Evolutionary conservation across 1,140 invertebrate species (phyloP), one percentile per base, ranked within the genome.

Genomic region (Nixonia krombeini): DNA sequence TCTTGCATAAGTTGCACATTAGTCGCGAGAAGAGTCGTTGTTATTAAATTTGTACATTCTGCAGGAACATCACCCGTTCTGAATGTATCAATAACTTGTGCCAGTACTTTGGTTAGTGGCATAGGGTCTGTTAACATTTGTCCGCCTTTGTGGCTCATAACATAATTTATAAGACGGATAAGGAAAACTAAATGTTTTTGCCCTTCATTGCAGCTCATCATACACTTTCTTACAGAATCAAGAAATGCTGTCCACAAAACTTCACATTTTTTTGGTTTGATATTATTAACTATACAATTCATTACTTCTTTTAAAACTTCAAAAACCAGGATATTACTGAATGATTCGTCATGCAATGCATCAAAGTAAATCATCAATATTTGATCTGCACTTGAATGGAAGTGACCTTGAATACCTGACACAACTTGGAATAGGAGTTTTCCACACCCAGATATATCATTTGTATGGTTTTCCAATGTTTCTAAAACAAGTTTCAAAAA

Each of bases 371-470:
- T 71, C 33, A 83, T 83, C 0, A 94, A 65, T 67, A 92, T 89
- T 18, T 86, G 81, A 37, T 90, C 89, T 2, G 91, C 88, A 68
- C 90, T 92, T 18, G 90, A 94, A 75, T 97, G 94, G 78, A 97
- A 92, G 56, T 95, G 91, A 4, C 91, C 89, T 31, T 89, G 85
- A 4, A 93, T 89, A 12, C 95, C 94, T 71, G 90, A 89, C 18
- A 96, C 81, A 31, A 95, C 90, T 87, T 97, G 93, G 86, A 95
- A 97, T 28, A 97, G 79, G 23, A 97, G 85, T 70, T 91, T 89
- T 0, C 93, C 94, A 82, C 93, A 92, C 7, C 95, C 95, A 29
- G 85, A 72, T 13, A 90, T 81, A 50, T 89, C 88, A 78, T 92
- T 87, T 67, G 88, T 86, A 78, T 90, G 88, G 26, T 87, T 85